These are phyloP conservation scores for Metellina segmentata DNA, from an alignment of 2,888 invertebrate genomes.

Conservation along the genomic window DNA sequence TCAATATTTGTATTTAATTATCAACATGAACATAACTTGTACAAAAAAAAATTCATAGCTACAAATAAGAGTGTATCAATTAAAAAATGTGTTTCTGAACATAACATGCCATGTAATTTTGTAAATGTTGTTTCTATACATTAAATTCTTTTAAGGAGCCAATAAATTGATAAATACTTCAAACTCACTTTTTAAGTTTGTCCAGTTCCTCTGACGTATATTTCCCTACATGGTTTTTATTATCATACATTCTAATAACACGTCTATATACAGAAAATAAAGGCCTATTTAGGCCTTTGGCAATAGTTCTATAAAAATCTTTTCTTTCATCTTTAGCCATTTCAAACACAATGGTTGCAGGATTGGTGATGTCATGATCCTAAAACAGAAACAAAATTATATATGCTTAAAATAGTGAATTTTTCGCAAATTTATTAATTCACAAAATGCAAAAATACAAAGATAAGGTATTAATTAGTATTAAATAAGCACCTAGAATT, in stretches of 20 bases:
- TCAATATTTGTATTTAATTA: background rate
- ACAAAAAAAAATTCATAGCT: background rate
- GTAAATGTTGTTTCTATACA: background rate
- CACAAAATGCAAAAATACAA: background rate
- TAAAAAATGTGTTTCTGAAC: too few species aligned
- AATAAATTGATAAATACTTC: background rate
- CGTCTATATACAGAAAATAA: slow-evolving; percentile 82
- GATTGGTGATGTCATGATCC: slow-evolving; percentile 81
- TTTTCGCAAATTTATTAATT: too few species aligned
- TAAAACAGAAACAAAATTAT: slow-evolving; percentile 77
- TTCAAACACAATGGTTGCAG: slow-evolving; percentile 82
- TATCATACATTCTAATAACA: slow-evolving; percentile 82
- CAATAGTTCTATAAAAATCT: slow-evolving; percentile 82
- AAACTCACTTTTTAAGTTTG: slow-evolving; percentile 81
- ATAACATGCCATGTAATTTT: background rate
- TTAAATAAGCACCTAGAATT: background rate
- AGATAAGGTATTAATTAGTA: background rate
- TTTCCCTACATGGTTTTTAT: slow-evolving; percentile 82
- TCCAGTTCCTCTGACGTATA: slow-evolving; percentile 82
- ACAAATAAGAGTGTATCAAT: background rate
- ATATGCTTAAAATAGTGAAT: background rate
- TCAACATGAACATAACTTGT: background rate
- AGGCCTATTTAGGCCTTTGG: slow-evolving; percentile 82
- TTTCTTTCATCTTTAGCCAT: slow-evolving; percentile 82
- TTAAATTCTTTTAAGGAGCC: background rate